Evolutionary conservation across 2,888 invertebrate genomes (phyloP).

Genomic region (Ophioninae sp.): DNA sequence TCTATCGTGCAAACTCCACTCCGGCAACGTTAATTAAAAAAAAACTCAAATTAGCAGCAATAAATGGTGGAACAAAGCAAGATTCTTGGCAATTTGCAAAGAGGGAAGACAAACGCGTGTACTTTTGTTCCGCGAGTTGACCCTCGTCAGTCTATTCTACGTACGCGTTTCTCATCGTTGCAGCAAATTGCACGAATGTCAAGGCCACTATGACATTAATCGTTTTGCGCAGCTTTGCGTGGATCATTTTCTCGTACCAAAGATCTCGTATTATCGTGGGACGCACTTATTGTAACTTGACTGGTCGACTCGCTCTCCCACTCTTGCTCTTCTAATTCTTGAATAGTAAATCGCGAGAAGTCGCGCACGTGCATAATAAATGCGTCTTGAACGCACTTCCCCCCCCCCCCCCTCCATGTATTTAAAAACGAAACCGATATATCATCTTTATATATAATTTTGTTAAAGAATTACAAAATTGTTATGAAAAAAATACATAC

Average conservation of each 20-base stretch:
- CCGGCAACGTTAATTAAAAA: no score
- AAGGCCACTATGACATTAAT: slow-evolving; percentile 58
- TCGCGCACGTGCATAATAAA: slow-evolving; percentile 67
- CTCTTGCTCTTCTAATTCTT: slow-evolving; percentile 66
- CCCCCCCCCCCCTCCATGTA: slow-evolving; percentile 4
- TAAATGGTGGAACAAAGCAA: slow-evolving; percentile 7
- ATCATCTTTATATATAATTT: slow-evolving; percentile 22
- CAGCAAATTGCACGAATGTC: slow-evolving; percentile 56
- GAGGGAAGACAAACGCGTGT: slow-evolving; percentile 15
- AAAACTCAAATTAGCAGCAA: background rate
- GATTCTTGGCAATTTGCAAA: slow-evolving; percentile 14
- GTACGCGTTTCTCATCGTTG: slow-evolving; percentile 33
- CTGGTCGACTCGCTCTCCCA: slow-evolving; percentile 22
- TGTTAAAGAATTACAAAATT: background rate
- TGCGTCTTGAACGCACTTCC: slow-evolving; percentile 64
- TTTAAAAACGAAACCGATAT: slow-evolving; percentile 51
- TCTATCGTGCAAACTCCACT: no score
- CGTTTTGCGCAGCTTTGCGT: slow-evolving; percentile 29
- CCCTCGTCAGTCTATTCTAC: slow-evolving; percentile 5
- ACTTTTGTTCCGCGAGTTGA: slow-evolving; percentile 21
- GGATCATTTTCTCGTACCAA: slow-evolving; percentile 38
- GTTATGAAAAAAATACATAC: no score
- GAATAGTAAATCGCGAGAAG: slow-evolving; percentile 68
- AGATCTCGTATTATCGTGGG: slow-evolving; percentile 47
- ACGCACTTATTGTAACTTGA: slow-evolving; percentile 51